Percentiles rank a stretch among this genome's conserved stretches.
These are phyloP conservation scores for Heloderma charlesbogerti DNA, from an alignment of 2,113 vertebrate genomes.

Conservation along the genomic window DNA sequence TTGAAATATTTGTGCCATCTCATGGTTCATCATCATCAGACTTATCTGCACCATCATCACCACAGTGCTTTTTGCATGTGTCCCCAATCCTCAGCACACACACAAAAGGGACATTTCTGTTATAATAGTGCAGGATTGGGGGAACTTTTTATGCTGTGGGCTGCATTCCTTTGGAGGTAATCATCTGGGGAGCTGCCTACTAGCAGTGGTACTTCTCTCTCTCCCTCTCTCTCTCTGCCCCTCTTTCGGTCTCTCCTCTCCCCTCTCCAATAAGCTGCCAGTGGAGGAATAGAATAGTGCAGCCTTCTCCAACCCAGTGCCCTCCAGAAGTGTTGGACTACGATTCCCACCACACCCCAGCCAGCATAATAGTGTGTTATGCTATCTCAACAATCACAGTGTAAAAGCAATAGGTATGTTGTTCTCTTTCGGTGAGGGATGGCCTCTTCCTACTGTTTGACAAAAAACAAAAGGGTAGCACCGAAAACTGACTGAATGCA, in stretches of 20 bases:
- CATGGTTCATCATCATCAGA: background rate
- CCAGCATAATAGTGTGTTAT: background rate
- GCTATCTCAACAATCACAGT: background rate
- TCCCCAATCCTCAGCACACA: background rate
- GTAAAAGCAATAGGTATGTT: background rate
- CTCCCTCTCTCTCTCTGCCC: background rate
- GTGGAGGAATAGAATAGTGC: too few species aligned
- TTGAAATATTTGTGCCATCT: background rate
- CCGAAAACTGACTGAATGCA: too few species aligned
- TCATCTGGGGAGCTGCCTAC: background rate
- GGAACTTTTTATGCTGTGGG: too few species aligned
- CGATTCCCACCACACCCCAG: too few species aligned
- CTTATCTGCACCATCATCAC: background rate
- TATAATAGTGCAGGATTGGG: too few species aligned
- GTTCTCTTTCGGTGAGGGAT: background rate
- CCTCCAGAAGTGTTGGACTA: too few species aligned
- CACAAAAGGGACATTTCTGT: background rate
- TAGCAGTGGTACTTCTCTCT: background rate
- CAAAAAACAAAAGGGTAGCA: too few species aligned
- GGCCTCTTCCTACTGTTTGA: background rate
- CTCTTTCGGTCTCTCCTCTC: too few species aligned
- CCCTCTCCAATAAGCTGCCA: too few species aligned
- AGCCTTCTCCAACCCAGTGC: too few species aligned
- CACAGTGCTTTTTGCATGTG: background rate
- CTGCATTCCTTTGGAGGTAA: background rate